Percentiles rank a stretch among this genome's conserved stretches.
These are phyloP conservation scores for Callospermophilus lateralis DNA, from an alignment of 2,113 vertebrate genomes.

Conservation along the genomic window DNA sequence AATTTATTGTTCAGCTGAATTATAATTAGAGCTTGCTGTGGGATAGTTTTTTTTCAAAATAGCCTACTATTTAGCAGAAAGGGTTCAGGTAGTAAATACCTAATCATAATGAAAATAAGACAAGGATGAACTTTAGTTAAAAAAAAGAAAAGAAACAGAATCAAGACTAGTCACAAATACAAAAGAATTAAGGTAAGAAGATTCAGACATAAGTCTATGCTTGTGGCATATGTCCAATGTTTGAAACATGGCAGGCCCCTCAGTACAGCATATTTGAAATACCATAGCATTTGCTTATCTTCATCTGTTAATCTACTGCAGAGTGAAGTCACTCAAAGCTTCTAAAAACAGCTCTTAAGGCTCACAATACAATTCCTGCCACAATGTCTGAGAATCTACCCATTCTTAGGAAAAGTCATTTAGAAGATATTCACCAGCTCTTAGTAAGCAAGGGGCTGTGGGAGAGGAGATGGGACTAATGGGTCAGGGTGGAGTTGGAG, in stretches of 20 bases:
- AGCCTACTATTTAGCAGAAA: not conserved
- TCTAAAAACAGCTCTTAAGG: not conserved
- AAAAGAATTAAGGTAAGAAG: not conserved
- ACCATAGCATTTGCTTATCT: not conserved
- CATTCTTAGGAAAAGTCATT: not conserved
- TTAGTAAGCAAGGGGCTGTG: not conserved
- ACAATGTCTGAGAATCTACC: not conserved
- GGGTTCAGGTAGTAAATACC: not conserved
- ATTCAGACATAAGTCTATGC: rapidly evolving
- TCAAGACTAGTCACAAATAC: too few species aligned
- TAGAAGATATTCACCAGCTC: not conserved
- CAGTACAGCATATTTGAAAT: not conserved
- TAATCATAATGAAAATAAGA: not conserved
- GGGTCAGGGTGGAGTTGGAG: not conserved
- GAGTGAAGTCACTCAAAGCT: not conserved
- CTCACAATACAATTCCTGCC: not conserved
- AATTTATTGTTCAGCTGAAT: not conserved
- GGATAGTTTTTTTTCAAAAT: not conserved
- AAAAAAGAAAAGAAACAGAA: not conserved
- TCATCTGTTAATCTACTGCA: not conserved
- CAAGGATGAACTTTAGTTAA: not conserved
- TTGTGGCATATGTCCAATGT: not conserved
- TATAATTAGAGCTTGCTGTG: not conserved
- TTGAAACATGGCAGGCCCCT: not conserved
- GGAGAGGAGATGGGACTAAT: not conserved